Base-by-base conservation (phyloP, 1,140 invertebrate species). In the Teleogryllus occipitalis region DNA sequence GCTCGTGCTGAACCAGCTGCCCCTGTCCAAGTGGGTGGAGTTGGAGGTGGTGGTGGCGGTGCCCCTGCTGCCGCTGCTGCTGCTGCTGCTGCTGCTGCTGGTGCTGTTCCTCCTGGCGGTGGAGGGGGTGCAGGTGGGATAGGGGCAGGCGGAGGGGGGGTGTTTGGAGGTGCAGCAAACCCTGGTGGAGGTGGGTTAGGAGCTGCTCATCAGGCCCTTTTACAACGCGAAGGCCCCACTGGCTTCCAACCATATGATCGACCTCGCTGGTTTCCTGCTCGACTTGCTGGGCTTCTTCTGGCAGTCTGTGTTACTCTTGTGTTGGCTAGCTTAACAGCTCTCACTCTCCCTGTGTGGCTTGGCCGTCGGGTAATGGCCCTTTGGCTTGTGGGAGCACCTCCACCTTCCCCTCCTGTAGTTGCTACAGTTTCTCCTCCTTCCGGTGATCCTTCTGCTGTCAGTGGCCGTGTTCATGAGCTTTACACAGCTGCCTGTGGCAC, bases 401-500 rank as follows among this genome's bases (percentile, higher is more conserved):
- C 88, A 74, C 86, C 84, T 46, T 88, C 86, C 8, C 84, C 85
- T 46, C 83, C 85, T 8, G 84, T 87, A 46, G 82, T 87, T 79
- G 83, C 84, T 48, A 84, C 84, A 18, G 78, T 83, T 82, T 83
- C 14, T 82, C 81, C 27, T 84, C 81, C 79, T 84, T 86, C 87
- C 22, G 86, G 83, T 82, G 65, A n/a, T 74, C 81, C 18, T n/a
- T 65, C 74, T 8, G 21, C 75, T 12, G 74, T 22, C 14, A 74
- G 73, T 8, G 88, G 90, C 73, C 88, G 90, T 75, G 93, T 98
- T 0, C 97, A 99, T 85, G 98, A 99, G 86, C 87, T 99, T 0
- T 99, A 99, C 84, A 99, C 97, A 0, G 94, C 96, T 0, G 96
- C 97, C 0, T 95, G 93, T 86, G 97, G 98, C 0, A 92, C 97